Evolutionary conservation across 2,797 vertebrate species (phyloP).

Genomic region (Xiphorhynchus erythropygius): DNA sequence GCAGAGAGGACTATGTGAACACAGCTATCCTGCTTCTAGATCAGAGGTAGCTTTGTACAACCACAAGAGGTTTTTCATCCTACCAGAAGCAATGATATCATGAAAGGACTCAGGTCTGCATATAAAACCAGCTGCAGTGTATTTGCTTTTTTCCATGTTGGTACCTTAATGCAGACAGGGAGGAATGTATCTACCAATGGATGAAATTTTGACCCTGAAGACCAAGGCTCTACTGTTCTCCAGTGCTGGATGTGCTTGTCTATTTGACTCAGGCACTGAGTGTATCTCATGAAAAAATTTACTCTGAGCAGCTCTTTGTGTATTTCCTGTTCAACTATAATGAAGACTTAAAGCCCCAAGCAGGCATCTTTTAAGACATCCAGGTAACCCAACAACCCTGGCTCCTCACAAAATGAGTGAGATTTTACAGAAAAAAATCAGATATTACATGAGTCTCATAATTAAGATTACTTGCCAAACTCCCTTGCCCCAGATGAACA

Average conservation of each 20-base stretch:
- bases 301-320: neutral
- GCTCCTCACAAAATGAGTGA: neutral
- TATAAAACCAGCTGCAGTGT: neutral
- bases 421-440: neutral
- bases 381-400: neutral
- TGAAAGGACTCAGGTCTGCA: neutral
- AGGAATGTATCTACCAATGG: neutral
- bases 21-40: neutral
- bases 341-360: neutral
- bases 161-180: neutral
- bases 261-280: neutral
- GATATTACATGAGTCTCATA: neutral
- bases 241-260: rapidly evolving
- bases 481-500: neutral
- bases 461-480: neutral
- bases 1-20: neutral
- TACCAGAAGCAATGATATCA: neutral
- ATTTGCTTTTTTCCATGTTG: neutral
- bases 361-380: neutral
- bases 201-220: neutral
- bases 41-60: neutral
- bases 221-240: neutral
- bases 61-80: neutral
- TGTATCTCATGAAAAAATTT: neutral
- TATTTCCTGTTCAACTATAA: neutral